Evolutionary conservation across 2,797 vertebrate genomes (phyloP).

Genomic region (Setipinna tenuifilis): DNA sequence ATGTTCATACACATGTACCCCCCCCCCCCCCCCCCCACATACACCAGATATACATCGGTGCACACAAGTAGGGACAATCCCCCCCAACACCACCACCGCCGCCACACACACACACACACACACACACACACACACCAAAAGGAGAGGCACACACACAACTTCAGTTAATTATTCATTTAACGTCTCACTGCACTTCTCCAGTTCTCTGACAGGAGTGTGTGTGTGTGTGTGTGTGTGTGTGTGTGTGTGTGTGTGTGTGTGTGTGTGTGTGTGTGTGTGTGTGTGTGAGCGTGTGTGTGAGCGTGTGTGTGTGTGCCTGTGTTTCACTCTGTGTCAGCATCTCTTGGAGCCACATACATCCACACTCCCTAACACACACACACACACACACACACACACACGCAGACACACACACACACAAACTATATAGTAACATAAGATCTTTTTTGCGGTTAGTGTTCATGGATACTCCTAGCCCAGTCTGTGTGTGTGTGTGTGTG

Average conservation of each 20-base stretch:
- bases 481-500: slow-evolving; percentile 29
- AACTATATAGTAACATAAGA: not conserved
- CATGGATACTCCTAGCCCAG: not conserved
- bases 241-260: not conserved
- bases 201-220: slow-evolving; percentile 14
- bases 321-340: slow-evolving; percentile 21
- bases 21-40: not conserved
- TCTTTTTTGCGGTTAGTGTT: slow-evolving; percentile 8
- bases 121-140: not conserved
- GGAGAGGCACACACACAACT: not conserved
- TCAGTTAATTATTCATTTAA: slow-evolving; percentile 25
- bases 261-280: not conserved
- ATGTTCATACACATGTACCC: not conserved
- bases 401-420: not conserved
- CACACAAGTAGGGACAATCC: too few relatives aligned
- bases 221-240: too few relatives aligned
- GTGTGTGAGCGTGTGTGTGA: too few relatives aligned
- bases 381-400: slow-evolving; percentile 6
- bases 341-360: not conserved
- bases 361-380: not conserved
- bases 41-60: too few relatives aligned
- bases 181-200: slow-evolving; percentile 25
- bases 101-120: not conserved
- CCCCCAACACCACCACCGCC: not conserved
- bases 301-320: not conserved